Evolutionary conservation across 2,797 vertebrate species (phyloP).

Genomic region (Tauraco hartlaubi): DNA sequence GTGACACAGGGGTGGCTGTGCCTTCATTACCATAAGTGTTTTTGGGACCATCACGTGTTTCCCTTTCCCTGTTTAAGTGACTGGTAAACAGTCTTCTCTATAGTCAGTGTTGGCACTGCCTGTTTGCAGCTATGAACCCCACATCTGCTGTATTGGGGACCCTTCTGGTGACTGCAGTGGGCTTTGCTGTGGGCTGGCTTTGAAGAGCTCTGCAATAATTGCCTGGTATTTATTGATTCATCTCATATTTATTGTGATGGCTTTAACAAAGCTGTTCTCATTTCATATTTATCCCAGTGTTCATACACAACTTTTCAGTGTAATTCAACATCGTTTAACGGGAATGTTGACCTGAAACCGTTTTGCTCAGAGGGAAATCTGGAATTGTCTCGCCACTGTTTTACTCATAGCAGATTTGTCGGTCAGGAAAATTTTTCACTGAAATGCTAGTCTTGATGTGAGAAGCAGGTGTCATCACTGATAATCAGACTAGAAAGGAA

Average conservation of each 20-base stretch:
- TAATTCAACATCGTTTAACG: neutral
- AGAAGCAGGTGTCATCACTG: conserved; percentile 3
- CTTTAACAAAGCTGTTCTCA: neutral
- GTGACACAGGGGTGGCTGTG: neutral
- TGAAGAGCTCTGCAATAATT: neutral
- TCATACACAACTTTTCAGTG: neutral
- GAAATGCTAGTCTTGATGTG: neutral
- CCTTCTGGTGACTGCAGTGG: neutral
- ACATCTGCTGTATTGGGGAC: neutral
- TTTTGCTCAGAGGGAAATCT: neutral
- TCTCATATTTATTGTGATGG: neutral
- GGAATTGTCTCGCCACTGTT: neutral
- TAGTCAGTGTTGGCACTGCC: neutral
- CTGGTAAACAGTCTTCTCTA: neutral
- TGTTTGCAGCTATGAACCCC: neutral
- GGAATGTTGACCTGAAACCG: conserved; percentile 2
- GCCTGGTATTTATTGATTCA: neutral
- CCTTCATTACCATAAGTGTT: neutral
- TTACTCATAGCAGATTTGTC: conserved; percentile 1
- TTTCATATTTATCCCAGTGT: neutral
- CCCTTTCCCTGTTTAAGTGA: neutral
- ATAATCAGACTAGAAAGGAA: neutral
- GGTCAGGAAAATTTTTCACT: neutral
- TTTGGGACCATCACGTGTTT: neutral
- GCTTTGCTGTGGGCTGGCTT: neutral